These are phyloP conservation scores for human (Homo sapiens) DNA, from an alignment of 2,113 vertebrate genomes.

Conservation along the genomic window DNA sequence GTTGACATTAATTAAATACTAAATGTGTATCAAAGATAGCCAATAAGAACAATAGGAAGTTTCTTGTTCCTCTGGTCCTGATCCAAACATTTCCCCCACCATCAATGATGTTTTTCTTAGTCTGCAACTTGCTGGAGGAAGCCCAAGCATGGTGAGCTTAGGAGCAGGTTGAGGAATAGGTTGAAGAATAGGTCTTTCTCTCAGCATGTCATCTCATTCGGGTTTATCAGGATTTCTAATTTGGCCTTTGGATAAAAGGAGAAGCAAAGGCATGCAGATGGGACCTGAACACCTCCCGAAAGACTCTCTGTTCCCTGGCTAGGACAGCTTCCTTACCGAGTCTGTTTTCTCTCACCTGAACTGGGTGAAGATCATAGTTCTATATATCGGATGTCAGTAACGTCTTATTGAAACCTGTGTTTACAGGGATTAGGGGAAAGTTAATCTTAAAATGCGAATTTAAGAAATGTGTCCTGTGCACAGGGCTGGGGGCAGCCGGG, in stretches of 20 bases:
- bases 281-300: background rate
- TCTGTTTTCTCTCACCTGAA: background rate
- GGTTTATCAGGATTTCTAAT: background rate
- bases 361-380: background rate
- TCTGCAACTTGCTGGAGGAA: background rate
- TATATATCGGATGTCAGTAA: background rate
- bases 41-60: accelerated
- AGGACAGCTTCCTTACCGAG: background rate
- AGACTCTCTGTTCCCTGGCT: background rate
- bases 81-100: no score
- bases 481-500: background rate
- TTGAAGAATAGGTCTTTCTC: background rate
- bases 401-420: background rate
- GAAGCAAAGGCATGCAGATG: background rate
- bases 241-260: background rate
- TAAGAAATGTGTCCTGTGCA: background rate
- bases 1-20: background rate
- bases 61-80: background rate
- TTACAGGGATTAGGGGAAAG: background rate
- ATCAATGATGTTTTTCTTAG: accelerated
- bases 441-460: background rate
- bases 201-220: background rate
- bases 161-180: background rate
- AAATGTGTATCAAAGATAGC: background rate
- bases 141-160: background rate